These are phyloP conservation scores for Drosophila busckii DNA, from an alignment of 1,140 invertebrate species.

Conservation along the genomic window DNA sequence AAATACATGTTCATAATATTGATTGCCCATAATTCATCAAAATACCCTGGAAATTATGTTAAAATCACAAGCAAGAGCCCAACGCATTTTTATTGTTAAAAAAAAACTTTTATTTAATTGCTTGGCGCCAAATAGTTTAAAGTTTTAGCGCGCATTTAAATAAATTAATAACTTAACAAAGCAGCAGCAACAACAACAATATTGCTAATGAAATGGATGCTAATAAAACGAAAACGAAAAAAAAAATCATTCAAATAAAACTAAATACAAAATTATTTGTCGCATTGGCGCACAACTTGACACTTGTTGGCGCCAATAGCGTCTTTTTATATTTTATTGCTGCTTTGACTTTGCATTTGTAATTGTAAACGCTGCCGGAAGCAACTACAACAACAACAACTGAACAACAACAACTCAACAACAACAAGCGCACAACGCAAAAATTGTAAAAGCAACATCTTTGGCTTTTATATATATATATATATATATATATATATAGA, in stretches of 20 bases:
- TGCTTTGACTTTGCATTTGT: constrained; percentile 32
- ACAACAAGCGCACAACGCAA: too few relatives aligned
- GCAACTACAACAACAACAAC: too few relatives aligned
- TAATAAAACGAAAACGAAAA: constrained; percentile 41
- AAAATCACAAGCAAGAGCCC: background rate
- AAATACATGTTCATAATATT: too few relatives aligned
- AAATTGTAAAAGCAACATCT: too few relatives aligned
- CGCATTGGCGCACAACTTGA: too few relatives aligned
- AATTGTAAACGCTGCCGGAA: constrained; percentile 58
- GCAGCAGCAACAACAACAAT: constrained; percentile 15
- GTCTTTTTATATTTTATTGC: constrained; percentile 6
- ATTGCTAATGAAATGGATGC: constrained; percentile 50
- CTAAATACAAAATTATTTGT: too few relatives aligned
- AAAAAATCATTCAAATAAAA: too few relatives aligned
- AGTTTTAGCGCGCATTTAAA: constrained; percentile 71
- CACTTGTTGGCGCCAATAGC: constrained; percentile 63
- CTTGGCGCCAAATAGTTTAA: constrained; percentile 60
- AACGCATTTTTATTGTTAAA: constrained; percentile 6
- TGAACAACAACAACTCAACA: constrained; percentile 51
- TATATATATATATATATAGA: too few relatives aligned
- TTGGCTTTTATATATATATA: too few relatives aligned
- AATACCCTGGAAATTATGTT: too few relatives aligned
- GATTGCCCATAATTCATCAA: too few relatives aligned
- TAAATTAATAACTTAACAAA: constrained; percentile 73
- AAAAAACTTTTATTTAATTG: constrained; percentile 1